Base-by-base conservation (phyloP, 2,113 vertebrate genomes). In the Centropristis striata region DNA sequence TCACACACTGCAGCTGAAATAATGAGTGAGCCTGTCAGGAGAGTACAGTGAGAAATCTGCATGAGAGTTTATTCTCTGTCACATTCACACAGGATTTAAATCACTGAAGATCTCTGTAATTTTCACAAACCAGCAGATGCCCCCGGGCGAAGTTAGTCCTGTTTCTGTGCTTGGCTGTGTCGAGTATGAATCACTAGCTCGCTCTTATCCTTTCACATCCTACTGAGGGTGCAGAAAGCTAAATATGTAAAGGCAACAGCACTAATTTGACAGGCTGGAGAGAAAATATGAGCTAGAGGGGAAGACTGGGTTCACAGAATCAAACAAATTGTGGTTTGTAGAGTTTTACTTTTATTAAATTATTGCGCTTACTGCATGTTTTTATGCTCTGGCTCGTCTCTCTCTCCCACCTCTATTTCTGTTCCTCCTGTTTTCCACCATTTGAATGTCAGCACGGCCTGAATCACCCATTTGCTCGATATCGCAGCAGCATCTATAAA, bases 391-490 rank as follows among this genome's bases (percentile, higher is more conserved):
- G 1, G 15, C 44, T 57, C 49, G 0, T 65, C 37, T 25, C 14
- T 51, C 50, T 51, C 44, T 49, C 27, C 3, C 71, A 10, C 32
- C 39, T 51, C 73, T 11, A 3, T 41, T 74, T 64, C 50, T 37
- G n/a, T 5, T 8, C n/a, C 65, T 59, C 27, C 9, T 23, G 49
- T 68, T 54, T 41, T 15, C 5, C 68, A 5, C n/a, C n/a, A 41
- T 32, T 41, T 63, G 21, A 63, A 46, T 57, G 54, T 85, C 68
- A 63, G 72, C 46, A 4, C 1, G 41, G 16, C 20, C 68, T 65
- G 69, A 78, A 49, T 78, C 66, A 44, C 15, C 39, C 39, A 25
- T 75, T 80, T 71, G n/a, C 21, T 68, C 44, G 3, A 54, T 41
- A 41, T 69, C 28, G 50, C 21, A 16, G 41, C 49, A 37, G 1